Conservation (phyloP, 2,113 vertebrate species). For the Gopherus flavomarginatus region DNA sequence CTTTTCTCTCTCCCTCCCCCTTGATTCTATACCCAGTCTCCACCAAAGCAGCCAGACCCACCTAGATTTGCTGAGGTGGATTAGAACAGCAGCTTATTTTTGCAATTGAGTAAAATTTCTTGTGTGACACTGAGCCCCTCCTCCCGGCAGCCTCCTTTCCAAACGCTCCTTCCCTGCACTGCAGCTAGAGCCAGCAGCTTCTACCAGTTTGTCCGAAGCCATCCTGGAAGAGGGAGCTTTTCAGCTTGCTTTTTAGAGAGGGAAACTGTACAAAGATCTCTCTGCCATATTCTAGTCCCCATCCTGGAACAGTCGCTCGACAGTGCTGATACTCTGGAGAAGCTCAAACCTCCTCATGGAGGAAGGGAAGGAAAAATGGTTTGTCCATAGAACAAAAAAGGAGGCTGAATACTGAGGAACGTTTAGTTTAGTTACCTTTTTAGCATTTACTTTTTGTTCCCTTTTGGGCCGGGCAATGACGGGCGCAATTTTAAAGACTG, state of each 20-base stretch:
- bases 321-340: neutral
- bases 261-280: neutral
- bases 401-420: neutral
- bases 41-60: neutral
- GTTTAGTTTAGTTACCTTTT: neutral
- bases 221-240: conserved; percentile 48
- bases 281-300: conserved; percentile 26
- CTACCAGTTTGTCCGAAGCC: conserved; percentile 49
- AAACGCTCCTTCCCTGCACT: conserved; percentile 69
- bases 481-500: neutral
- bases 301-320: conserved; percentile 41
- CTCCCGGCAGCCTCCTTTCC: conserved; percentile 67
- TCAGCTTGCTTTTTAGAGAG: conserved; percentile 27
- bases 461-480: neutral
- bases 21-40: conserved; percentile 14
- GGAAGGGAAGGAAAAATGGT: conserved; percentile 16
- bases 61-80: conserved; percentile 49
- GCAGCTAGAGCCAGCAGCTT: conserved; percentile 70
- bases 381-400: neutral
- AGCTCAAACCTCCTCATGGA: neutral
- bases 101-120: conserved; percentile 70
- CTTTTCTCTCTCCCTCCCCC: conserved; percentile 14
- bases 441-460: neutral
- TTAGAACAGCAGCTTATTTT: conserved; percentile 64
- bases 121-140: conserved; percentile 57